Base-by-base conservation (phyloP, 1,140 invertebrate species). In the Cylas formicarius region DNA sequence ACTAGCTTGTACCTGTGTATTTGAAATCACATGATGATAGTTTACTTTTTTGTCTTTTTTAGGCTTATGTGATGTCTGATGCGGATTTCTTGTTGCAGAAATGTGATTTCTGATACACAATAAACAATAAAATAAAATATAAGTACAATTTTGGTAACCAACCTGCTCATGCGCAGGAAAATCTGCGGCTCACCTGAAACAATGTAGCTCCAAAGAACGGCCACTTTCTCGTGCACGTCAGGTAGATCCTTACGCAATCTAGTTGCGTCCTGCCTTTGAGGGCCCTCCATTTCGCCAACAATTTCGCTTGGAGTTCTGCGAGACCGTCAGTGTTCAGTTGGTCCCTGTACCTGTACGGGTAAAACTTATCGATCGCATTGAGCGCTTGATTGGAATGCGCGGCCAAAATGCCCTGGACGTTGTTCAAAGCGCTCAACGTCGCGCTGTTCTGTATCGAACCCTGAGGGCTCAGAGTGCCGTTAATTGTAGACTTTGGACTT, bases 221-320 rank as follows among this genome's bases (percentile, higher is more conserved):
- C 92, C 92, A 96, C 64, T 95, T 96, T 52, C 91, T 77, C 3
- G 90, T 90, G 58, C 91, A 96, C 35, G 90, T 95, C 34, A 97
- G 72, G 70, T 94, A 96, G 59, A 95, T 93, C 46, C 92, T 72
- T 10, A 96, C 89, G 67, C 93, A 96, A 69, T 97, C 93, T 6
- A 83, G 60, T 22, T 82, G 75, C 29, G 78, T 87, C 17, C 90
- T 77, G 1, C 90, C 91, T 67, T 85, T 84, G 1, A 97, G 68
- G 8, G 86, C 79, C 43, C 81, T 74, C 93, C 93, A 97, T 60
- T 94, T 94, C 29, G 89, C 82, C 44, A 84, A 77, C 11, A 93
- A 65, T 57, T 81, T 81, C 31, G 84, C 82, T 69, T 89, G 85
- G 3, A 89, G 69, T 31, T 88, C 84, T 53, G 84, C 85, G 2